A percentile compares a stretch with the other conserved stretches of the same genome.
These are phyloP conservation scores for Pangasius larnaudii DNA, from an alignment of 2,797 vertebrate genomes.

Conservation along the genomic window DNA sequence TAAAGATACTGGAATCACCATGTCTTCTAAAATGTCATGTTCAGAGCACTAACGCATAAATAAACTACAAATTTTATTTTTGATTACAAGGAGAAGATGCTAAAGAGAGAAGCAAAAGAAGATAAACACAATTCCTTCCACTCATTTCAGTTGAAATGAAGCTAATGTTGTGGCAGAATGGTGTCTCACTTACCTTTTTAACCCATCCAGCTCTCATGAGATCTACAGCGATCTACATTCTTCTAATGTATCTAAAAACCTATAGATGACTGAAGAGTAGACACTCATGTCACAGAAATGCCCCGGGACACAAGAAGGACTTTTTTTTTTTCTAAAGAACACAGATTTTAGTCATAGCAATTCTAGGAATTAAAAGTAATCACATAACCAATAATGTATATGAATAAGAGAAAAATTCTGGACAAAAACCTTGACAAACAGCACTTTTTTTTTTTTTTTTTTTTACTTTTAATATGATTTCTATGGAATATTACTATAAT, in stretches of 20 bases:
- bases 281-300: neutral
- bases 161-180: neutral
- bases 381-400: neutral
- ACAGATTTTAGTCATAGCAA: neutral
- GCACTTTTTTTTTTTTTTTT: neutral
- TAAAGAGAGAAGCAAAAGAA: neutral
- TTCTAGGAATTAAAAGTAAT: neutral
- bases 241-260: neutral
- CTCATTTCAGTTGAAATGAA: neutral
- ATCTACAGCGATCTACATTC: neutral
- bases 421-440: neutral
- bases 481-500: neutral
- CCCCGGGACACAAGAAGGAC: neutral
- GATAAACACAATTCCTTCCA: too few relatives aligned
- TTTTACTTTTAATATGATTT: neutral
- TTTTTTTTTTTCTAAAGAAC: neutral
- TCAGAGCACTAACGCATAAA: neutral
- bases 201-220: neutral
- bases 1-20: neutral
- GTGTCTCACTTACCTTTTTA: neutral
- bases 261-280: too few relatives aligned
- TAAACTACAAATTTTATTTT: neutral
- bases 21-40: neutral
- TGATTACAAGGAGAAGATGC: neutral
- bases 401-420: neutral